Evolutionary conservation across 2,888 invertebrate genomes (phyloP).

Genomic region (Luffia ferchaultella): DNA sequence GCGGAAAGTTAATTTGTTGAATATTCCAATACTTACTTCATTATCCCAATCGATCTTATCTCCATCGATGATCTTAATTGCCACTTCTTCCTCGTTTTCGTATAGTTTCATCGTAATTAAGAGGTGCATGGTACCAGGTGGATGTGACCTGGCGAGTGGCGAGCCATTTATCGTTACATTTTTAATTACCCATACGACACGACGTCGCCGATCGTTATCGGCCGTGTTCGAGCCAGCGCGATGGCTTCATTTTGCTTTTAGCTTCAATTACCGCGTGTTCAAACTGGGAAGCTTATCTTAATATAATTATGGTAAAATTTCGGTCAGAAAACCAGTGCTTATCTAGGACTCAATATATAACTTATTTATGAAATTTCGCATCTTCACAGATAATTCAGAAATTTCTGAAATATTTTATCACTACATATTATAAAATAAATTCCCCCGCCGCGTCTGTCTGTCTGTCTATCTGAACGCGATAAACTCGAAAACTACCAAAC

Average conservation of each 20-base stretch:
- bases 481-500: too few species aligned
- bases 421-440: too few species aligned
- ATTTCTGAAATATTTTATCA: too few species aligned
- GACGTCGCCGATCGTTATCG: slow-evolving; percentile 29
- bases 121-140: background rate
- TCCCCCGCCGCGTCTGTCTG: too few species aligned
- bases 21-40: too few species aligned
- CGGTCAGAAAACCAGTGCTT: too few species aligned
- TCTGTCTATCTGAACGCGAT: too few species aligned
- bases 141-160: slow-evolving; percentile 6
- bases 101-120: background rate
- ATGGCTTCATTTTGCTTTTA: slow-evolving; percentile 19
- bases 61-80: background rate
- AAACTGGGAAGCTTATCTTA: background rate
- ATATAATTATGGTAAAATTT: too few species aligned
- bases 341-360: too few species aligned
- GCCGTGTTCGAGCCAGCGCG: slow-evolving; percentile 25
- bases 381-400: too few species aligned
- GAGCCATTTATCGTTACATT: slow-evolving; percentile 7
- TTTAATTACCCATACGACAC: slow-evolving; percentile 18
- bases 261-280: background rate
- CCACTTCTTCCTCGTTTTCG: background rate
- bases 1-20: too few species aligned
- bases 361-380: too few species aligned
- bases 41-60: background rate